Evolutionary conservation across 2,888 invertebrate species (phyloP), one percentile per base, ranked within the genome.

Genomic region (Aporophyla nigra): DNA sequence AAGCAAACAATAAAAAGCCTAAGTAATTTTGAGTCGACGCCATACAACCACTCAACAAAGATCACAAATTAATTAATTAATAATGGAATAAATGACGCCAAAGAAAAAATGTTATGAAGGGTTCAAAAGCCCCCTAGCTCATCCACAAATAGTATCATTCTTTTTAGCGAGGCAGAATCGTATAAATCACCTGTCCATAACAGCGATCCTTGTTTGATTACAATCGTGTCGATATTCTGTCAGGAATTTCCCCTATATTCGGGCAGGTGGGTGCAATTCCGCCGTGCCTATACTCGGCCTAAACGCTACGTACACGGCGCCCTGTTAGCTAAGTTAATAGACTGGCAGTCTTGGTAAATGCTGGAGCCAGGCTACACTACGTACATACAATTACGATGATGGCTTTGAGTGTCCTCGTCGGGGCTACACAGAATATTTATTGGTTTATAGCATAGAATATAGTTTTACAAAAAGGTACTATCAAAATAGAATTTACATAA

Each of bases 301-400:
- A 61, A 67, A 62, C 27, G 51, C 51, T 61, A 69, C 43, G 59
- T 49, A 66, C 61, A 67, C 49, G n/a, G 56, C 40, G 14, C n/a
- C 46, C 53, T 56, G 67, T 65, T 63, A 43, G 83, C 68, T 65
- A 43, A 68, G 58, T 79, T 63, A 78, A 68, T 65, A 68, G 66
- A 51, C 19, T 19, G 71, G n/a, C 40, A 59, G 76, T 49, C 53
- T 54, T 40, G 46, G 80, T 72, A 61, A 54, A 80, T 46, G 78
- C 16, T 77, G 51, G 9, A 33, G 16, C 80, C 46, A 71, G 59
- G 40, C 33, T 61, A 16, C 14, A 14, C 40, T 43, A 16, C 53
- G 21, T 19, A 51, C 43, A 46, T 59, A 54, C 70, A 56, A 70
- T 78, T 62, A 78, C 27, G 19, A 46, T 1, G 33, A 66, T 51